Evolutionary conservation across 1,140 invertebrate species (phyloP).

Genomic region (Sinonovacula constricta): DNA sequence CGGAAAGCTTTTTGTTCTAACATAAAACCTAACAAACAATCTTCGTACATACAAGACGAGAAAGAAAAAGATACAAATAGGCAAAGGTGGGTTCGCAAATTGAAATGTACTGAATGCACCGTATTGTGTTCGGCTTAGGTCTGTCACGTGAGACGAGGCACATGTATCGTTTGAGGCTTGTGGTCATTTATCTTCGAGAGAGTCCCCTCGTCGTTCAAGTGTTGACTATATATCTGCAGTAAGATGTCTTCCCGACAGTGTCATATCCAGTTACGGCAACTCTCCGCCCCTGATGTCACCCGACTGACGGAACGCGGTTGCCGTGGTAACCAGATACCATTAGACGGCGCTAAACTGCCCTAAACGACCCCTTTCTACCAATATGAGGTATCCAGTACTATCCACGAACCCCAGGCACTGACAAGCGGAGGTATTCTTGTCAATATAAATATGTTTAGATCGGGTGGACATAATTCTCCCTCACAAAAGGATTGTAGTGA

Average conservation of each 20-base stretch:
- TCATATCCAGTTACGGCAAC: constrained; percentile 38
- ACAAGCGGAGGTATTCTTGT: too few species aligned
- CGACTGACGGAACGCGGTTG: constrained; percentile 31
- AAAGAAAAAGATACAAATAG: neutral
- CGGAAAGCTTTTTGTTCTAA: too few species aligned
- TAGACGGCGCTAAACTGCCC: constrained; percentile 31
- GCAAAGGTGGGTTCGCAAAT: neutral
- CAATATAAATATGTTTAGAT: too few species aligned
- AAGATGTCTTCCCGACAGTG: constrained; percentile 25
- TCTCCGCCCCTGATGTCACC: constrained; percentile 23
- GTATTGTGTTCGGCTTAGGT: too few species aligned
- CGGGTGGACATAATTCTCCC: too few species aligned
- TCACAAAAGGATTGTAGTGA: too few species aligned
- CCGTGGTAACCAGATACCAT: constrained; percentile 39
- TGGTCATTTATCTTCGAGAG: neutral
- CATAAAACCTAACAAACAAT: too few species aligned
- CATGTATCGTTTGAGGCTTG: neutral
- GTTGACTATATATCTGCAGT: constrained; percentile 32
- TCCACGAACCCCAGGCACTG: too few species aligned
- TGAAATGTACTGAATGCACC: neutral
- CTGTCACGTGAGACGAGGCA: too few species aligned
- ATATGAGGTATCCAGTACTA: too few species aligned
- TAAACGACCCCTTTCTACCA: neutral
- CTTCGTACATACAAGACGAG: too few species aligned
- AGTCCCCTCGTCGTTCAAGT: neutral